Evolutionary conservation across 2,797 vertebrate species (phyloP).

Genomic region (Numenius phaeopus): DNA sequence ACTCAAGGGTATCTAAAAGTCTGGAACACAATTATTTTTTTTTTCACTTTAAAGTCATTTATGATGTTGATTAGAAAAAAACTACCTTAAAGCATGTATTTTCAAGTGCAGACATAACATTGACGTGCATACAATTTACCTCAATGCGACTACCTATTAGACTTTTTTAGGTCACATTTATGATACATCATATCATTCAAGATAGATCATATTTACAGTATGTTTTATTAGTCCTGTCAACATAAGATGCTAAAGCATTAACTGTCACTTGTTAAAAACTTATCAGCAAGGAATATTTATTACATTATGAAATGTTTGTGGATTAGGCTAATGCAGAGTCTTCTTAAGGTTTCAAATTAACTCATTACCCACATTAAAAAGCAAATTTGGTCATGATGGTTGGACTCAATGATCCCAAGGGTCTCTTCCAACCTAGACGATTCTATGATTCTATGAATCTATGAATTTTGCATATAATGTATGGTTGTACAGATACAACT

Average conservation of each 20-base stretch:
- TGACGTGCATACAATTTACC: neutral
- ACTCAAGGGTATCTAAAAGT: neutral
- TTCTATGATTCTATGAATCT: too few species aligned
- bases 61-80: neutral
- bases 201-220: neutral
- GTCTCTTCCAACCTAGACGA: too few species aligned
- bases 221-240: neutral
- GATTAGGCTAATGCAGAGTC: neutral
- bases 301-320: neutral
- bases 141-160: neutral
- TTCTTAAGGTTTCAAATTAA: neutral
- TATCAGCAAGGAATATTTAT: neutral
- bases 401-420: too few species aligned
- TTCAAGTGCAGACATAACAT: neutral
- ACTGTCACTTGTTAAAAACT: neutral
- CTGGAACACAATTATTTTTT: neutral
- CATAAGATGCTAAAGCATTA: neutral
- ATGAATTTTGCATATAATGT: neutral
- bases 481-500: neutral
- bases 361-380: neutral
- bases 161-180: neutral
- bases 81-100: neutral
- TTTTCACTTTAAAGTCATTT: neutral
- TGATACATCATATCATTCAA: neutral
- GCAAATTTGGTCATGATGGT: neutral